Evolutionary conservation across 2,888 invertebrate species (phyloP).

Genomic region (Lepidochrysops patricia): DNA sequence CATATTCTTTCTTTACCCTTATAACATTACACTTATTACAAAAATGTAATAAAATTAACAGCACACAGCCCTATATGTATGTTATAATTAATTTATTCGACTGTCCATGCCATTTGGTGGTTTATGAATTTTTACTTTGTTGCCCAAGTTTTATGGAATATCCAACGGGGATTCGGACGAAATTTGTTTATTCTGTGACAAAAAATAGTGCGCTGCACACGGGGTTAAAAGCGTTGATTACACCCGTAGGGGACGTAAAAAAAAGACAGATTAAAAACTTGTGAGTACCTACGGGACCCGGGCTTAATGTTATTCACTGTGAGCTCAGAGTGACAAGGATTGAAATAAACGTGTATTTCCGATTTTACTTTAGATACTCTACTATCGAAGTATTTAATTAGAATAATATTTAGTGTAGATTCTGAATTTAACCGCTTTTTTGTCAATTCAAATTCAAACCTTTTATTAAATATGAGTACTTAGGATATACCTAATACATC

Average conservation of each 20-base stretch:
- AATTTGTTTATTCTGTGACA: slow-evolving; percentile 18
- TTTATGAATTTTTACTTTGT: slow-evolving; percentile 28
- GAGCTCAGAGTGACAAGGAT: not conserved
- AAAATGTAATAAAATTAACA: not conserved
- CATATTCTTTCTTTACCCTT: too few species aligned
- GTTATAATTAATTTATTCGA: slow-evolving; percentile 34
- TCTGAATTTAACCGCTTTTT: too few species aligned
- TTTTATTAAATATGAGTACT: too few species aligned
- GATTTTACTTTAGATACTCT: not conserved
- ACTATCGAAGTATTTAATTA: not conserved
- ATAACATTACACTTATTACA: too few species aligned
- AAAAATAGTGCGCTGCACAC: slow-evolving; percentile 9
- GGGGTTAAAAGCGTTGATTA: slow-evolving; percentile 11
- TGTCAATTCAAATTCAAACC: too few species aligned
- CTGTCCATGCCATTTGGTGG: slow-evolving; percentile 25
- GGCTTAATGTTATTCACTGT: slow-evolving; percentile 3
- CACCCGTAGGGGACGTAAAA: slow-evolving; percentile 12
- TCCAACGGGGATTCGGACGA: not conserved
- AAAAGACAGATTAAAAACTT: slow-evolving; percentile 8
- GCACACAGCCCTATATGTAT: slow-evolving; percentile 21
- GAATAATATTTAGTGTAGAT: too few species aligned
- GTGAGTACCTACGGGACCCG: slow-evolving; percentile 6
- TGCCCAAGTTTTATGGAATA: slow-evolving; percentile 20
- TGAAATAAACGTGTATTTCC: not conserved
- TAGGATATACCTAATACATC: too few species aligned